Percentiles rank a stretch among this genome's conserved stretches.
These are phyloP conservation scores for Acropora yongei DNA, from an alignment of 64 coral and sea anemone species.

Conservation along the genomic window DNA sequence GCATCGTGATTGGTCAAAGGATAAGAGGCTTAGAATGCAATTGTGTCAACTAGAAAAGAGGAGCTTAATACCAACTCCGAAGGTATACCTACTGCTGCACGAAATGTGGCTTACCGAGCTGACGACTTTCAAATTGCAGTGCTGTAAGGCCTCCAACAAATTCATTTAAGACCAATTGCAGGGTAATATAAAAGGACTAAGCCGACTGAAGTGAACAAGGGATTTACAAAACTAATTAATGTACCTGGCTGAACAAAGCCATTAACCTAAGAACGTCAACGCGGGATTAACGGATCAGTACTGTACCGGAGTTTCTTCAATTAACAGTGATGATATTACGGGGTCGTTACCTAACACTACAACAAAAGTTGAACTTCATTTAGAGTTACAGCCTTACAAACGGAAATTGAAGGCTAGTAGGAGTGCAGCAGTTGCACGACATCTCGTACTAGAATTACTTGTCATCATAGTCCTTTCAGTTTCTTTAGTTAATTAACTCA, in stretches of 20 bases:
- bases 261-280: no score
- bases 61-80: no score
- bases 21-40: neutral
- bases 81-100: no score
- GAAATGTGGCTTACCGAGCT: neutral
- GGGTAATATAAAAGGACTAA: neutral
- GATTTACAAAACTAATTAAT: neutral
- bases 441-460: neutral
- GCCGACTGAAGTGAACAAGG: neutral
- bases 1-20: neutral
- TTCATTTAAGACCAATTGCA: no score
- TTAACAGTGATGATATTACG: neutral
- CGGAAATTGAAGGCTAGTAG: no score
- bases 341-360: neutral
- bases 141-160: neutral
- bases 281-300: neutral
- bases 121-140: neutral
- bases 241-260: no score
- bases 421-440: no score
- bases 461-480: neutral
- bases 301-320: no score
- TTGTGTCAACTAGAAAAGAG: neutral
- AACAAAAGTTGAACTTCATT: no score
- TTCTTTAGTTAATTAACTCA: slow-evolving; percentile 6
- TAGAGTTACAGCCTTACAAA: no score